These are phyloP conservation scores for Lepidotrigona ventralis DNA, from an alignment of 1,140 invertebrate genomes.

Conservation along the genomic window DNA sequence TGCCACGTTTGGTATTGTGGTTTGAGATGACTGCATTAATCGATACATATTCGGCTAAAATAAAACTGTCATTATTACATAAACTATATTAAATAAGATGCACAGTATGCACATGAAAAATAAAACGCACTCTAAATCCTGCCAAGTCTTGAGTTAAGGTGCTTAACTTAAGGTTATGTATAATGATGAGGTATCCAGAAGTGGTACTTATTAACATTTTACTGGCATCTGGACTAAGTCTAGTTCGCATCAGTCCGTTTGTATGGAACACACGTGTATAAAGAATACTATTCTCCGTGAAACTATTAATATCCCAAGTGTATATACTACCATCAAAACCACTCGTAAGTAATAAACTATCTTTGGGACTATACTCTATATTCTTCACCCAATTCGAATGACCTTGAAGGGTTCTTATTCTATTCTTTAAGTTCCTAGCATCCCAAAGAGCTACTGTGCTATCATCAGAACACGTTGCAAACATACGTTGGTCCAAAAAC, in stretches of 20 bases:
- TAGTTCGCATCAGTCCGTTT: conserved; percentile 92
- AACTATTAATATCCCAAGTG: conserved; percentile 96
- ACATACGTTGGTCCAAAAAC: conserved; percentile 92
- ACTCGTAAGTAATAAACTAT: conserved; percentile 92
- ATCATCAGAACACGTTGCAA: conserved; percentile 97
- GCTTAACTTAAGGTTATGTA: conserved; percentile 92
- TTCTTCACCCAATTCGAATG: conserved; percentile 98
- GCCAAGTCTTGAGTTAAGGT: conserved; percentile 89
- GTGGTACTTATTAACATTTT: conserved; percentile 96
- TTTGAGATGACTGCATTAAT: conserved; percentile 91
- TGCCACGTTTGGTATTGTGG: conserved; percentile 88
- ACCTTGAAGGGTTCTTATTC: conserved; percentile 88
- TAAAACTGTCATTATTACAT: conserved; percentile 10
- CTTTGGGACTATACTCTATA: conserved; percentile 94
- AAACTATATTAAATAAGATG: too few species aligned
- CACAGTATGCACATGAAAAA: neutral
- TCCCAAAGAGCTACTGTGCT: conserved; percentile 96
- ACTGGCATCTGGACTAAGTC: conserved; percentile 89
- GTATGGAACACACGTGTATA: conserved; percentile 92
- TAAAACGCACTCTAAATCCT: conserved; percentile 87
- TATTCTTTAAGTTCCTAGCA: conserved; percentile 89
- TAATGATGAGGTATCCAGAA: conserved; percentile 92
- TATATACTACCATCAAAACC: conserved; percentile 96
- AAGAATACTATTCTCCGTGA: conserved; percentile 87
- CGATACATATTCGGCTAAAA: conserved; percentile 92